Conservation (phyloP, 2,888 invertebrate genomes). For the Phasia obesa region DNA sequence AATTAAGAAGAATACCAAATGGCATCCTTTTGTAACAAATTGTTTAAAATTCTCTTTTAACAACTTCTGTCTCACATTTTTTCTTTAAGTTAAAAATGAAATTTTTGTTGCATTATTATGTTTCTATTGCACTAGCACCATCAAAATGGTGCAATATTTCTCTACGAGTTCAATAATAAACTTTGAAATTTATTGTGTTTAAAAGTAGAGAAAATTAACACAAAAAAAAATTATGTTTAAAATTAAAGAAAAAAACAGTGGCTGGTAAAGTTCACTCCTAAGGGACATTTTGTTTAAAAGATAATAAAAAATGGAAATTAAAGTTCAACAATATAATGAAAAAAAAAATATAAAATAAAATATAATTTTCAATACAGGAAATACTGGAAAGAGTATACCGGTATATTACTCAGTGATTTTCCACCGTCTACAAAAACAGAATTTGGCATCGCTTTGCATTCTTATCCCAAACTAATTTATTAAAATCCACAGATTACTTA, state of each 20-base stretch:
- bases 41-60: constrained; percentile 69
- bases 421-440: no score
- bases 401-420: no score
- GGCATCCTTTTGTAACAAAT: constrained; percentile 69
- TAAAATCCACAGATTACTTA: no score
- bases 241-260: constrained; percentile 26
- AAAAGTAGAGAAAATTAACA: not conserved
- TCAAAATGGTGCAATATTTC: constrained; percentile 58
- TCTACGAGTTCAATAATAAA: constrained; percentile 63
- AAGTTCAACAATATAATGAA: no score
- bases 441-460: no score
- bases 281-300: no score
- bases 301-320: no score
- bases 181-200: constrained; percentile 56
- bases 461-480: no score
- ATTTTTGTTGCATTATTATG: not conserved
- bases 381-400: no score
- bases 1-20: constrained; percentile 63
- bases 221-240: constrained; percentile 13
- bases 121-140: constrained; percentile 2
- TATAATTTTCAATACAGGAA: no score
- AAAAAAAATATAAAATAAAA: no score
- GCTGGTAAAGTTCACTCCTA: not conserved
- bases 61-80: constrained; percentile 56
- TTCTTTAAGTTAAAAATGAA: constrained; percentile 6